A percentile compares a stretch with the other conserved stretches of the same genome.
Conservation (phyloP, 2,797 vertebrate species). For the Chelmon rostratus region DNA sequence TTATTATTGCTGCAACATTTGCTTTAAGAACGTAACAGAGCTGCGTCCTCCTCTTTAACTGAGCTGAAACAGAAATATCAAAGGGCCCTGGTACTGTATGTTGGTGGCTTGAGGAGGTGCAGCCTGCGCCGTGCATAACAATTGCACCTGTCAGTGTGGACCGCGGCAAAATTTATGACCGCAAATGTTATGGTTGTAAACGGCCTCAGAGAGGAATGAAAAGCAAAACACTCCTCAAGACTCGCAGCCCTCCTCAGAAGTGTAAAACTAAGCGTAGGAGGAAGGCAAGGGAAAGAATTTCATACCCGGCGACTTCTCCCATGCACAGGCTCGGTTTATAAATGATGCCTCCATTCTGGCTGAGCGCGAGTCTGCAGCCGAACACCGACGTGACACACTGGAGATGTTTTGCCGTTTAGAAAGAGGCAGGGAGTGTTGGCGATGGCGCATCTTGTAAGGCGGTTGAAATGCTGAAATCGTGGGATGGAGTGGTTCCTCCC, state of each 20-base stretch:
- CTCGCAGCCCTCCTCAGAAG: slow-evolving; percentile 88
- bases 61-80: slow-evolving; percentile 54
- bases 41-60: slow-evolving; percentile 28
- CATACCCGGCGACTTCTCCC: slow-evolving; percentile 86
- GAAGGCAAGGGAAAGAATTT: slow-evolving; percentile 93
- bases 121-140: slow-evolving; percentile 94
- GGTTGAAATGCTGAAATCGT: slow-evolving; percentile 29
- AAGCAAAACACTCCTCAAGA: slow-evolving; percentile 91
- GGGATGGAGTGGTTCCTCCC: slow-evolving; percentile 27
- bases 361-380: slow-evolving; percentile 54
- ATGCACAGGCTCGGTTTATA: slow-evolving; percentile 83
- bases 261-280: slow-evolving; percentile 96
- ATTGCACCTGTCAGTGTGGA: slow-evolving; percentile 98
- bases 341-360: slow-evolving; percentile 59
- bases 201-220: slow-evolving; percentile 92
- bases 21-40: slow-evolving; percentile 1
- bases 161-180: slow-evolving; percentile 97
- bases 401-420: slow-evolving; percentile 20
- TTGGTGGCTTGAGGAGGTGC: slow-evolving; percentile 84
- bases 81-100: slow-evolving; percentile 69
- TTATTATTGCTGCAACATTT: not conserved
- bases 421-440: not conserved
- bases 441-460: slow-evolving; percentile 5
- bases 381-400: slow-evolving; percentile 36
- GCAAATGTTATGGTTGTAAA: slow-evolving; percentile 91